phyloP scores from a whole-genome alignment of 2,888 invertebrate species.

The Tortricodes alternella region DNA sequence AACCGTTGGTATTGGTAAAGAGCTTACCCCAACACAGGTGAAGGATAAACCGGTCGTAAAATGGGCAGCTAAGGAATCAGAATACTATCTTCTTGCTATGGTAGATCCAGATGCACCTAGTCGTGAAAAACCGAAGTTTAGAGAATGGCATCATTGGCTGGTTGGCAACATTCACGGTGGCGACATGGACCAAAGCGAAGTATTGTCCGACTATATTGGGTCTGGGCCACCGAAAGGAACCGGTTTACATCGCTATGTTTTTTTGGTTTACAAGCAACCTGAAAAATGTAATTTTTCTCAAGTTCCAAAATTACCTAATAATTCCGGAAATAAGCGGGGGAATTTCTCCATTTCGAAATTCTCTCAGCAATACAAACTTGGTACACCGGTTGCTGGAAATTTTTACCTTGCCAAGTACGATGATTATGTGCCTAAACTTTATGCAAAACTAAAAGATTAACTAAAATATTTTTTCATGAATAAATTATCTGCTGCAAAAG shows the following conservation, averaged over 20 bases:
- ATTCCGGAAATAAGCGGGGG: conserved; percentile 79
- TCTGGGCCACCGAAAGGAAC: conserved; percentile 88
- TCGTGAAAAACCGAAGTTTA: conserved; percentile 84
- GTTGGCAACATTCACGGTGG: conserved; percentile 88
- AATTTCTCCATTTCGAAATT: conserved; percentile 83
- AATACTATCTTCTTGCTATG: conserved; percentile 85
- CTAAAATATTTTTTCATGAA: background rate
- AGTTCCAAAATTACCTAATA: conserved; percentile 62
- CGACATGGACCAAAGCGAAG: conserved; percentile 84
- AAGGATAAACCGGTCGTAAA: conserved; percentile 86
- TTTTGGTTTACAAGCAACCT: conserved; percentile 85
- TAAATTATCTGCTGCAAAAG: background rate
- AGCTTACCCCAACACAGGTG: conserved; percentile 87
- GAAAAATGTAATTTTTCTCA: conserved; percentile 71
- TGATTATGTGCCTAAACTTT: conserved; percentile 81
- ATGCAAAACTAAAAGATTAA: conserved; percentile 67
- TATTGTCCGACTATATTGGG: conserved; percentile 84
- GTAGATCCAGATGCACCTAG: conserved; percentile 91
- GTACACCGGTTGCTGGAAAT: conserved; percentile 84
- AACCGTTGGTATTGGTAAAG: conserved; percentile 84
- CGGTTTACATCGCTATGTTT: conserved; percentile 88
- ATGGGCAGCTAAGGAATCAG: conserved; percentile 83
- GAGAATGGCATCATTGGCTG: conserved; percentile 91
- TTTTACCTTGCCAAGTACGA: conserved; percentile 84
- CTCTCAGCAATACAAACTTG: conserved; percentile 81